Evolutionary conservation across 2,797 vertebrate species (phyloP), one percentile per base, ranked within the genome.

Genomic region (Anas bahamensis): DNA sequence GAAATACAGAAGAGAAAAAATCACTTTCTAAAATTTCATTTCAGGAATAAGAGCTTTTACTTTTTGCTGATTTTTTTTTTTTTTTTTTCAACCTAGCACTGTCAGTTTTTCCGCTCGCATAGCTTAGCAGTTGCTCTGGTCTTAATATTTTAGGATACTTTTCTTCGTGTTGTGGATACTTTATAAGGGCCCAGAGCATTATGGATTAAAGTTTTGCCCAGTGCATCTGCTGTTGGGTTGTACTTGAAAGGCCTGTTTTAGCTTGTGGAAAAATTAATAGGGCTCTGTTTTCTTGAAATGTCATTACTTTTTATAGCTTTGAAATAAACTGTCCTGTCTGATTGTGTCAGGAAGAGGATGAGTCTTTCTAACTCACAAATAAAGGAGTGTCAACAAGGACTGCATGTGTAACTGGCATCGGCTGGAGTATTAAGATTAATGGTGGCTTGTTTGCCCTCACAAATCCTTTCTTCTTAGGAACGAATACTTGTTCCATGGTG

Each of bases 231-330:
- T 88, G 91, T 78, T 69, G 69, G 29, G 22, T 82, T 88, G 56
- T 77, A 33, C 70, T 93, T 92, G 78, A 73, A 86, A 85, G 53
- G 17, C 63, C 63, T 90, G 1, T 66, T 90, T 83, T 81, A 86
- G 41, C 71, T 93, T 37, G 56, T 94, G 59, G 71, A 89, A 90
- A 85, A 94, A 80, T 72, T 61, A 89, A 64, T 63, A 76, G 82
- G 19, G 41, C 72, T 68, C 70, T 64, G 28, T 94, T 91, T 96
- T 84, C 83, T 76, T 78, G 64, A 83, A 95, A 92, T 88, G 72
- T 75, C 11, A 12, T 79, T 89, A 50, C 74, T 94, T 96, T 94
- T 93, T 83, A 89, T 86, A 91, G 53, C 50, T 83, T 83, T 86
- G 71, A 66, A 78, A 41, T 19, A 65, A 90, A 78, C 64, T 87